Evolutionary conservation across 2,888 invertebrate species (phyloP).

Genomic region (Malacosoma neustria): DNA sequence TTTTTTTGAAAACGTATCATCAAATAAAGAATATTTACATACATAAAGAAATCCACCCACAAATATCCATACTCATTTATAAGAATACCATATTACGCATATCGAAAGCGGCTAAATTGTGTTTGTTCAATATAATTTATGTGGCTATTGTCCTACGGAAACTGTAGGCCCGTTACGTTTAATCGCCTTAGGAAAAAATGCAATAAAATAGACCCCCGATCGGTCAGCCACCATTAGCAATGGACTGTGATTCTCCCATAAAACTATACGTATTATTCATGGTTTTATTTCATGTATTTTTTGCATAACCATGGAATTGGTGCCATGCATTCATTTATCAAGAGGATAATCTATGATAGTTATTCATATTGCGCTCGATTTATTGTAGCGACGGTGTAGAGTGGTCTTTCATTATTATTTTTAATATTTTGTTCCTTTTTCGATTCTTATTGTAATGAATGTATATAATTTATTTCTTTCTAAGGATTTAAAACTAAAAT

Average conservation of each 20-base stretch:
- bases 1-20: too few relatives aligned
- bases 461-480: too few relatives aligned
- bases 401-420: conserved; percentile 23
- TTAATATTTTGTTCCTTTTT: too few relatives aligned
- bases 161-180: conserved; percentile 58
- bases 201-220: conserved; percentile 31
- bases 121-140: conserved; percentile 65
- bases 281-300: conserved; percentile 29
- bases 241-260: conserved; percentile 49
- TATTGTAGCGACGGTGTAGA: conserved; percentile 34
- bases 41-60: too few relatives aligned
- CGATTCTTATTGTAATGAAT: too few relatives aligned
- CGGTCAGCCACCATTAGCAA: conserved; percentile 52
- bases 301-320: conserved; percentile 39
- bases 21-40: too few relatives aligned
- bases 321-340: conserved; percentile 58
- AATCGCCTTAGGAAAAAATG: conserved; percentile 62
- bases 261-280: conserved; percentile 60
- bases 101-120: conserved; percentile 42
- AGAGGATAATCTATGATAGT: conserved; percentile 62
- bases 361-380: conserved; percentile 58
- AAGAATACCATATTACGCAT: too few relatives aligned
- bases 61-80: too few relatives aligned
- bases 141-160: conserved; percentile 59
- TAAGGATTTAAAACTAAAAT: too few relatives aligned